Percentiles rank a stretch among this genome's conserved stretches.
phyloP scores from a whole-genome alignment of 2,113 vertebrate genomes.

The Dendropsophus ebraccatus region DNA sequence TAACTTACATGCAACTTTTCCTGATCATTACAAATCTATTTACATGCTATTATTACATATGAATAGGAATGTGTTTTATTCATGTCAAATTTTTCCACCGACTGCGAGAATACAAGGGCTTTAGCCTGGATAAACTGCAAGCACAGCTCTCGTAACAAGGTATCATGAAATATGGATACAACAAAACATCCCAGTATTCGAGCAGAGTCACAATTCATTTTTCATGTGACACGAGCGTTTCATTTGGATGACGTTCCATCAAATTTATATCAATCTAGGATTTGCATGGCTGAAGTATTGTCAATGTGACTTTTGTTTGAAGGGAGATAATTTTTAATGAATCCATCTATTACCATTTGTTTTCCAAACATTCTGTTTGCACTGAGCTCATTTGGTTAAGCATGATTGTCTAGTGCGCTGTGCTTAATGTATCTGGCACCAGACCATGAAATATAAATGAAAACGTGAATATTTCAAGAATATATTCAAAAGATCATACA shows the following conservation, averaged over 20 bases:
- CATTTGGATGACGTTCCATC: not conserved
- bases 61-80: not conserved
- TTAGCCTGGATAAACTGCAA: slow-evolving; percentile 6
- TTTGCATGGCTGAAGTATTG: not conserved
- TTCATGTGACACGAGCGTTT: not conserved
- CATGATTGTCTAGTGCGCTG: not conserved
- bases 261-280: not conserved
- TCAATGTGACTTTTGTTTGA: slow-evolving; percentile 16
- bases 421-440: not conserved
- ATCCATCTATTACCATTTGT: not conserved
- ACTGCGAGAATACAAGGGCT: too few species aligned
- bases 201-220: slow-evolving; percentile 1
- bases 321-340: slow-evolving; percentile 2
- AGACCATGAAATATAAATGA: not conserved
- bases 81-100: not conserved
- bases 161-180: slow-evolving; percentile 5
- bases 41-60: not conserved
- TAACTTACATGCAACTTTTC: not conserved
- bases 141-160: not conserved
- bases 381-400: not conserved
- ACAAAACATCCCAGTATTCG: not conserved
- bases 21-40: not conserved
- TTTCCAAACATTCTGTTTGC: not conserved
- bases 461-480: not conserved
- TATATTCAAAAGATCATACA: not conserved